Conservation (phyloP, 1,140 invertebrate genomes). For the Apis dorsata region DNA sequence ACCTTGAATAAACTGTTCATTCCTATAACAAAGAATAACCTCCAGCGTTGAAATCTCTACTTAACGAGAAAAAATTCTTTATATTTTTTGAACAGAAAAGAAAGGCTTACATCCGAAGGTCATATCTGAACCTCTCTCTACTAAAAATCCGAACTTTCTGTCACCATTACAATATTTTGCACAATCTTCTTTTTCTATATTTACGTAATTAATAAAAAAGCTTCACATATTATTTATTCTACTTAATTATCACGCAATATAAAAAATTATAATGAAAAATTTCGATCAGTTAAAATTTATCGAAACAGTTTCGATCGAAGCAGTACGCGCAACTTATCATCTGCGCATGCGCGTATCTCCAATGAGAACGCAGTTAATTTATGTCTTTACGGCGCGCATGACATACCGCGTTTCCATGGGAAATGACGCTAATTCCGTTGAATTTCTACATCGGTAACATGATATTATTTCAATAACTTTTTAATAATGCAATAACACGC, state of each 20-base stretch:
- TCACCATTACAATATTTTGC: too few species aligned
- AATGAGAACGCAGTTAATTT: conserved; percentile 3
- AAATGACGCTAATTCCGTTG: conserved; percentile 22
- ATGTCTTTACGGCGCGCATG: neutral
- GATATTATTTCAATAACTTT: conserved; percentile 22
- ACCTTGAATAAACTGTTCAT: neutral
- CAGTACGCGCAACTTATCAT: accelerated
- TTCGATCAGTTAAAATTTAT: neutral
- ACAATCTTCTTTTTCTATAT: too few species aligned
- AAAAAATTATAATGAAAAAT: neutral
- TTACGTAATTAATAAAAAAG: too few species aligned
- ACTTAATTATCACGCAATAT: neutral
- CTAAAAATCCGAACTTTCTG: too few species aligned
- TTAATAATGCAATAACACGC: conserved; percentile 18
- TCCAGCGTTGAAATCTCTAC: neutral
- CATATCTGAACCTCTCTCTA: neutral
- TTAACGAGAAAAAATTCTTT: neutral
- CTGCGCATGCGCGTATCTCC: neutral
- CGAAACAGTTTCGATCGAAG: neutral
- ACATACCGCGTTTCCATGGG: conserved; percentile 12
- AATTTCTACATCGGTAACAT: conserved; percentile 11
- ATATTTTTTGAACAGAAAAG: neutral
- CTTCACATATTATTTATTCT: too few species aligned
- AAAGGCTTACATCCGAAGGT: neutral
- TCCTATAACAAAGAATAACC: neutral